A percentile compares a stretch with the other conserved stretches of the same genome.
phyloP scores from a whole-genome alignment of 1,140 invertebrate species.

The Dendroctonus valens region DNA sequence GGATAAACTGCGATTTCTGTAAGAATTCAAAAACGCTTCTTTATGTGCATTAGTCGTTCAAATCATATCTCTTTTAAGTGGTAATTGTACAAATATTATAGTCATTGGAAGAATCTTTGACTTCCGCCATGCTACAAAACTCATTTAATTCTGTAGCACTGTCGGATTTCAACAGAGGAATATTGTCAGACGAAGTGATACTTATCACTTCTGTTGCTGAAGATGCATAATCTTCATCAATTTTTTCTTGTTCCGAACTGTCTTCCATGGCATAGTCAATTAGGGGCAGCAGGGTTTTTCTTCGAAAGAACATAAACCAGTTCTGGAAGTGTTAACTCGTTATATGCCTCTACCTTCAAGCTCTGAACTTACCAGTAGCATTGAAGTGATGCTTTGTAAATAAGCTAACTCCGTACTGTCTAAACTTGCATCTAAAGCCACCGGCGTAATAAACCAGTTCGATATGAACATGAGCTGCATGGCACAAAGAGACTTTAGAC shows the following conservation, averaged over 20 bases:
- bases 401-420: slow-evolving; percentile 61
- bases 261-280: slow-evolving; percentile 38
- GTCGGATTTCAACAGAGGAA: slow-evolving; percentile 46
- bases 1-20: no score
- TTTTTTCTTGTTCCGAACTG: slow-evolving; percentile 18
- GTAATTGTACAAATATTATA: slow-evolving; percentile 30
- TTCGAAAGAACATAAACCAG: slow-evolving; percentile 48
- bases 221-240: slow-evolving; percentile 30
- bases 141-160: slow-evolving; percentile 46
- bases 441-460: slow-evolving; percentile 68
- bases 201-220: slow-evolving; percentile 37
- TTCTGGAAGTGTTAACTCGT: slow-evolving; percentile 35
- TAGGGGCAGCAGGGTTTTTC: slow-evolving; percentile 45
- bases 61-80: slow-evolving; percentile 16
- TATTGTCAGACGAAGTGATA: slow-evolving; percentile 45
- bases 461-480: slow-evolving; percentile 47
- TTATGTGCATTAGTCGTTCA: no score
- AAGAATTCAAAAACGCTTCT: no score
- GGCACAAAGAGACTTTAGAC: slow-evolving; percentile 46
- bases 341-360: not conserved
- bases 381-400: slow-evolving; percentile 56
- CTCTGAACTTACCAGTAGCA: slow-evolving; percentile 54
- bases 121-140: slow-evolving; percentile 33
- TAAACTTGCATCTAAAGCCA: slow-evolving; percentile 66
- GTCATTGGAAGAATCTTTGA: slow-evolving; percentile 20